Percentiles rank a stretch among this genome's conserved stretches.
phyloP scores from a whole-genome alignment of 2,797 vertebrate genomes.

The Diglossa cyanea region DNA sequence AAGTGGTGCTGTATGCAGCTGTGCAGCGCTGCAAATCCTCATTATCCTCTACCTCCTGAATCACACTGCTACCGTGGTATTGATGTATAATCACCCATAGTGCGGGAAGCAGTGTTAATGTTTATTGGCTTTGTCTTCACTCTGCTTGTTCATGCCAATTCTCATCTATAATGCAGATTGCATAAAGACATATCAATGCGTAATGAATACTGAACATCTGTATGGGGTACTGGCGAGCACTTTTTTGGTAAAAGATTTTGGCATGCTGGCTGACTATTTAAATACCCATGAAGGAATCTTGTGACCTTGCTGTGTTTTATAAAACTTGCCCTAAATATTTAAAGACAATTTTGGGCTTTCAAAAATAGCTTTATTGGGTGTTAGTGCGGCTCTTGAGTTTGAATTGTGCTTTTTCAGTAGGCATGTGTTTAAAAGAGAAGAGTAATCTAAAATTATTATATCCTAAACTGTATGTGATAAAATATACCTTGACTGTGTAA shows the following conservation, averaged over 20 bases:
- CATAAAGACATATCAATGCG: neutral
- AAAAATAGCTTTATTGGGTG: neutral
- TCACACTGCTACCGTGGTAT: neutral
- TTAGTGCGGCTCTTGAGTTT: neutral
- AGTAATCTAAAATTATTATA: neutral
- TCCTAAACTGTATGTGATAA: neutral
- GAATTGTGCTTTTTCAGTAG: neutral
- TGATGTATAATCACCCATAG: neutral
- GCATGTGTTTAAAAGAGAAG: neutral
- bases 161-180: constrained; percentile 24
- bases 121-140: constrained; percentile 43
- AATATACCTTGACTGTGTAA: neutral
- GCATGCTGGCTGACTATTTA: neutral
- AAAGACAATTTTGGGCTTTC: neutral
- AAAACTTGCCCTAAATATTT: constrained; percentile 12
- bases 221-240: neutral
- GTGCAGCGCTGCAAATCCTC: neutral
- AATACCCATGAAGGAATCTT: constrained; percentile 1
- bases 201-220: constrained; percentile 52
- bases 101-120: neutral
- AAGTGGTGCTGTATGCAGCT: neutral
- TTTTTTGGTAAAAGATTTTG: neutral
- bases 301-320: neutral
- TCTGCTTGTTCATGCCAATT: neutral
- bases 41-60: neutral